Evolutionary conservation across 2,888 invertebrate genomes (phyloP), one percentile per base, ranked within the genome.

Genomic region (Eristalis intricaria): DNA sequence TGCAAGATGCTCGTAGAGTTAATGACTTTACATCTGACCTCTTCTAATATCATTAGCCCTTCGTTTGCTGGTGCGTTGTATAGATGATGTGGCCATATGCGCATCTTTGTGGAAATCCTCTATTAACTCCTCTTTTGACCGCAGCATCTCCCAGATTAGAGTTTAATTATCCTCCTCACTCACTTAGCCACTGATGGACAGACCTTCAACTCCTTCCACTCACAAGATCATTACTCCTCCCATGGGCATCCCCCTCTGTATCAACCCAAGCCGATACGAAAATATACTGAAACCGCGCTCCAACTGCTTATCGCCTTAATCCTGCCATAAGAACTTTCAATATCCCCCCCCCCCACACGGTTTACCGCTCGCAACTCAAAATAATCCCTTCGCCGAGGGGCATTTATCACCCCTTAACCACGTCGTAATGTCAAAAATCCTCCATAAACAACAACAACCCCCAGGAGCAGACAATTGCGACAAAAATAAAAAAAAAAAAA

Each of bases 331-430:
- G 50, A n/a, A 50, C 50, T 50, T 50, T 19, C 50, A 22, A 22
- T 50, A 50, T n/a, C 50, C 50, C 19, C 50, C 50, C 19, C 50
- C 50, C 19, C 2, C 11, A 1, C 11, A 38, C 13, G 38, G 13
- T 38, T 38, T 38, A 38, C 38, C 38, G 50, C 29, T 40, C 13
- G 22, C 66, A 68, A 68, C 23, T 23, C 69, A 23, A 35, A 19
- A 35, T 70, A 70, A 77, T 77, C 69, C 63, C 19, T 32, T 68
- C 40, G 32, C 13, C 19, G 23, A 65, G 35, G 50, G 50, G 35
- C 35, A 77, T 82, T 71, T 65, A 82, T 63, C 35, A 69, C 29
- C 35, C 50, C 50, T 50, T 50, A 50, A 50, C 50, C 50, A 50
- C 50, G 19, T 19, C 50, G 26, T 26, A 26, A 29, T 76, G 60